Evolutionary conservation across 2,888 invertebrate genomes (phyloP), one percentile per base, ranked within the genome.

Genomic region (Tiliacea citrago): DNA sequence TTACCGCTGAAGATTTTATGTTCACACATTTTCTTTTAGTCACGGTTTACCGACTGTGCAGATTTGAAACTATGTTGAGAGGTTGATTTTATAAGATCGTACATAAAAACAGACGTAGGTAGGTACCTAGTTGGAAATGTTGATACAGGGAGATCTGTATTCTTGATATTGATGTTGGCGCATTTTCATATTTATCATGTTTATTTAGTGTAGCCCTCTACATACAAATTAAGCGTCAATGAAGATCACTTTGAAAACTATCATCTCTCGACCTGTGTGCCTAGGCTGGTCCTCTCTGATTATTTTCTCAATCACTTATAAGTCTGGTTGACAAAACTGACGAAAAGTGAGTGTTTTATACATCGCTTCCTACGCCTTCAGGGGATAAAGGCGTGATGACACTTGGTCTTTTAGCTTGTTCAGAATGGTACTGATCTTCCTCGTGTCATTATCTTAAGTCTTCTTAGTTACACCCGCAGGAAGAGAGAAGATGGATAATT

Each of bases 151-250:
- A 47, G 10, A 60, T 79, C 21, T 72, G 35, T 24, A 51, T 70
- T 45, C 35, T 13, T 51, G 51, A 29, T 71, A 71, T 51, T 45
- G 24, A 79, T 60, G 35, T 79, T 73, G 58, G 73, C 73, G 7
- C n/a, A 16, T n/a, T n/a, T n/a, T n/a, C n/a, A n/a, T n/a, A n/a
- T n/a, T n/a, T n/a, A n/a, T n/a, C n/a, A n/a, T n/a, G n/a, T n/a
- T n/a, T n/a, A n/a, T n/a, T n/a, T n/a, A n/a, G n/a, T n/a, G n/a
- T n/a, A n/a, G n/a, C n/a, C n/a, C n/a, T n/a, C n/a, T 7, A 3
- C 24, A 47, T 21, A 18, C 7, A 47, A n/a, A 24, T 62, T 18
- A 24, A 18, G 24, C 18, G 5, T 24, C 24, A 45, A 35, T 68
- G 8, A 69, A n/a, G 9, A 68, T 18, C 18, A 13, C 18, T 24